Conservation (phyloP, 2,113 vertebrate species). For the Macroglossus sobrinus region DNA sequence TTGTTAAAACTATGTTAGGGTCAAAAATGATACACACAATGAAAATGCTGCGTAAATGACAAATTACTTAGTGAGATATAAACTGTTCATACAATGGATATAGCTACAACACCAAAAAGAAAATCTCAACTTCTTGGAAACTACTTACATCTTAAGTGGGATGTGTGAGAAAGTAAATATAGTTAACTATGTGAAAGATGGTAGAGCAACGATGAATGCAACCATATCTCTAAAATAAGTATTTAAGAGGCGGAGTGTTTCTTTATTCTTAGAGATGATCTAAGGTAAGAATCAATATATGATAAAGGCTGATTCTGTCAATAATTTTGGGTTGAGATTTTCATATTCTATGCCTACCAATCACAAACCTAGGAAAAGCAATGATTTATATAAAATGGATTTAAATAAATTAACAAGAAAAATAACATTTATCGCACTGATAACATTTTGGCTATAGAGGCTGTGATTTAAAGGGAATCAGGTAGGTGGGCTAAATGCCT, state of each 20-base stretch:
- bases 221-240: background rate
- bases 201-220: background rate
- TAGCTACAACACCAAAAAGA: constrained; percentile 5
- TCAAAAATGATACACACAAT: background rate
- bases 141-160: background rate
- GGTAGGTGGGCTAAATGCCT: constrained; percentile 61
- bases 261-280: constrained; percentile 10
- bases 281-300: constrained; percentile 15
- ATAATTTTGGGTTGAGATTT: constrained; percentile 23
- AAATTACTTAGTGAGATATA: constrained; percentile 24
- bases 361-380: constrained; percentile 9
- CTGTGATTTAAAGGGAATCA: constrained; percentile 7
- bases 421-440: background rate
- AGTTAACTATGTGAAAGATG: background rate
- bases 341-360: background rate
- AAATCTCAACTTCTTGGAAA: constrained; percentile 37
- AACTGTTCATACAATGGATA: background rate
- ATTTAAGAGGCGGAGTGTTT: background rate
- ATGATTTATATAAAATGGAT: background rate
- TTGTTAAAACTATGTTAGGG: constrained; percentile 16
- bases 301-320: constrained; percentile 21
- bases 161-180: constrained; percentile 19
- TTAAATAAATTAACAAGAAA: constrained; percentile 39
- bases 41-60: constrained; percentile 21
- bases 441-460: constrained; percentile 5